These are phyloP conservation scores for Microplitis manilae DNA, from an alignment of 2,888 invertebrate genomes.

Conservation along the genomic window DNA sequence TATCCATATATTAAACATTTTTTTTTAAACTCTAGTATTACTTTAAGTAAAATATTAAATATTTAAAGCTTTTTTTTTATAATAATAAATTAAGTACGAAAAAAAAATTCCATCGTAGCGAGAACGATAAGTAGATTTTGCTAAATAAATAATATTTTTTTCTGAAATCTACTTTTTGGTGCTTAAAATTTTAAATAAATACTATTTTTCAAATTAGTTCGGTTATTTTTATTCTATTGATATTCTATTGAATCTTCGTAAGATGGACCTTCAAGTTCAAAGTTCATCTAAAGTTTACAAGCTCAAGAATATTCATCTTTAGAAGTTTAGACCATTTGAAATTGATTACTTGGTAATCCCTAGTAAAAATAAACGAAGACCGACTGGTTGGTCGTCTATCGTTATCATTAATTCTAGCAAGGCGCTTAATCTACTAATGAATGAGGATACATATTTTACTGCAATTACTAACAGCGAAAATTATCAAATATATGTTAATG, in stretches of 20 bases:
- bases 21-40: background rate
- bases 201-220: background rate
- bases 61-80: background rate
- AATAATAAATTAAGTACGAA: background rate
- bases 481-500: no score
- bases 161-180: no score
- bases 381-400: no score
- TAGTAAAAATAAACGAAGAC: no score
- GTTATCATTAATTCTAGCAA: no score
- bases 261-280: background rate
- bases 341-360: background rate
- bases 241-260: background rate
- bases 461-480: no score
- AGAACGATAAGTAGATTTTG: no score
- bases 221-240: background rate
- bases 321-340: background rate
- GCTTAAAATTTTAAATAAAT: no score
- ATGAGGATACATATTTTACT: no score
- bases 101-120: background rate
- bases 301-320: background rate
- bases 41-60: background rate
- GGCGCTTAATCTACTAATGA: no score
- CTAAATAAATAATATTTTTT: no score
- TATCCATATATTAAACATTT: background rate
- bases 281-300: background rate